Percentiles rank a stretch among this genome's conserved stretches.
Evolutionary conservation across 2,113 vertebrate genomes (phyloP).

Genomic region (Cygnus buccinator): DNA sequence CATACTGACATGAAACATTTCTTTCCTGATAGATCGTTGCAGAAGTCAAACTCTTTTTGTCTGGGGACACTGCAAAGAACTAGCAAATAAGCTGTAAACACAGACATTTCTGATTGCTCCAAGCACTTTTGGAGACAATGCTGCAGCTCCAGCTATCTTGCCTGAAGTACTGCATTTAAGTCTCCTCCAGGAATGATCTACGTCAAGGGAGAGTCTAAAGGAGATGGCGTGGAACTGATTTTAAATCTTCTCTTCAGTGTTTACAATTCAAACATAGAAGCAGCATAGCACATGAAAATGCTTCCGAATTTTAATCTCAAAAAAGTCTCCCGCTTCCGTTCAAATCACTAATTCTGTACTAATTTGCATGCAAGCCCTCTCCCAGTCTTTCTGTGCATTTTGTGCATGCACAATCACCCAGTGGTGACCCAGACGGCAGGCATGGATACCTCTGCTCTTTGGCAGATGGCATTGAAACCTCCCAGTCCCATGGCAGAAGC

Average conservation of each 20-base stretch:
- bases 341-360: not conserved
- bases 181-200: not conserved
- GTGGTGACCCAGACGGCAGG: constrained; percentile 3
- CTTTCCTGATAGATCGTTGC: not conserved
- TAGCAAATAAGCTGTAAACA: not conserved
- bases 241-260: not conserved
- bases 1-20: not conserved
- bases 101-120: not conserved
- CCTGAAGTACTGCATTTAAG: not conserved
- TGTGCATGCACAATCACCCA: not conserved
- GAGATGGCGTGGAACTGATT: not conserved
- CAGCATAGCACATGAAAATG: not conserved
- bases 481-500: not conserved
- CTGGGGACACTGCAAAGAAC: not conserved
- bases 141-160: not conserved
- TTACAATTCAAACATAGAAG: not conserved
- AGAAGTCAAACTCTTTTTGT: not conserved
- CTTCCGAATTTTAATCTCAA: not conserved
- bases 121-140: not conserved
- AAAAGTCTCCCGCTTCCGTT: not conserved
- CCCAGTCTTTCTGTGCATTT: not conserved
- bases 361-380: constrained; percentile 11
- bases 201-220: not conserved
- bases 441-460: not conserved
- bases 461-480: constrained; percentile 35